Evolutionary conservation across 2,113 vertebrate species (phyloP), one percentile per base, ranked within the genome.

Genomic region (Helogale parvula): DNA sequence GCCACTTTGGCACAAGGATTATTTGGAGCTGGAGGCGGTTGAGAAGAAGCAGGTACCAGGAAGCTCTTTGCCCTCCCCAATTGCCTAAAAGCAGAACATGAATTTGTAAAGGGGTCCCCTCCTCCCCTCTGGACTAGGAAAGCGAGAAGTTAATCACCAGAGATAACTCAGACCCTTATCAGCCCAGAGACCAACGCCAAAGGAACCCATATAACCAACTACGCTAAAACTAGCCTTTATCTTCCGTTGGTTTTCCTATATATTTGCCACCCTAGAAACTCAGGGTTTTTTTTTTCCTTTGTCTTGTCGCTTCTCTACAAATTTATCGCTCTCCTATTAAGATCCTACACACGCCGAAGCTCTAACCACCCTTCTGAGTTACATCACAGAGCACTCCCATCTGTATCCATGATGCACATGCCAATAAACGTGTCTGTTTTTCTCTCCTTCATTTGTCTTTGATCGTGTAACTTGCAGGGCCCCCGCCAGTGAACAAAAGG

Each of bases 321-420:
- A 72, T 11, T 10, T 54, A 16, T 47, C 50, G 4, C 74, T 74
- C 60, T 83, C 45, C 57, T 63, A n/a, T 69, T 60, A 90, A 94
- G 76, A 79, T 25, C 81, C 38, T 80, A 2, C 25, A 16, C 10
- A 66, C 66, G 17, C 52, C 52, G 21, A n/a, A 57, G 45, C 77
- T 97, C 94, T 79, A 72, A 66, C 66, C 80, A 38, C 54, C 54
- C 23, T 35, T 88, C 82, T n/a, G 35, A 92, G 35, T 84, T 81
- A 60, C 50, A 35, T 35, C 27, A 17, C 10, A 4, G 29, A 68
- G 66, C 52, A 45, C 27, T 41, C 66, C 38, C 69, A 2, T 2
- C 19, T 3, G 10, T 21, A 29, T 10, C 27, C 17, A 3, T 5
- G 68, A 31, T 4, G 50, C 31, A 74, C 35, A n/a, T 11, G 17